Conservation (phyloP, 1,140 invertebrate genomes). For the Drosophila nigrodunni region DNA sequence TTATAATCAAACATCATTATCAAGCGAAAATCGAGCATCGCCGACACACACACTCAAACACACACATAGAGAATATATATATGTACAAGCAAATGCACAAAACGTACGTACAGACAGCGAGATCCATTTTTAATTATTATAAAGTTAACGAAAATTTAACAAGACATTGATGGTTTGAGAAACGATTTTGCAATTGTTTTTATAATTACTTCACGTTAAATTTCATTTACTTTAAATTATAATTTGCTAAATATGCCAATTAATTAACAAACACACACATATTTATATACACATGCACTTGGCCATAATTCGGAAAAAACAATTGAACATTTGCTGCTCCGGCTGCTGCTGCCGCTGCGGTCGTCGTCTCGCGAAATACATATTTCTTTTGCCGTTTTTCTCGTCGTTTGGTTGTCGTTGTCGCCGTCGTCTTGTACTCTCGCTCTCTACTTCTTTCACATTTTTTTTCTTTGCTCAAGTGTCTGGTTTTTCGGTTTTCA, state of each 20-base stretch:
- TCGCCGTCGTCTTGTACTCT: conserved; percentile 58
- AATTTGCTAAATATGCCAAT: conserved; percentile 57
- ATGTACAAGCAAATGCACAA: conserved; percentile 42
- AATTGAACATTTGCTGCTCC: conserved; percentile 76
- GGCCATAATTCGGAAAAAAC: conserved; percentile 64
- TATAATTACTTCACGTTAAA: conserved; percentile 36
- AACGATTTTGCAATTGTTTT: conserved; percentile 24
- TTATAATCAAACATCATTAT: conserved; percentile 55
- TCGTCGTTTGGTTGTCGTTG: conserved; percentile 72
- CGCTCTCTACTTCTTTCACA: conserved; percentile 81
- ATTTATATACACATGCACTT: conserved; percentile 61
- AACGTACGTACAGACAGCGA: conserved; percentile 34
- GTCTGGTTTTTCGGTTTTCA: conserved; percentile 55
- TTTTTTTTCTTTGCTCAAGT: conserved; percentile 81
- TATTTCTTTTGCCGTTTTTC: conserved; percentile 80
- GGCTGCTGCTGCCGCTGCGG: conserved; percentile 52
- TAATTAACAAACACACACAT: conserved; percentile 62
- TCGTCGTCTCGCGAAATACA: conserved; percentile 82
- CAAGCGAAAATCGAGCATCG: conserved; percentile 53
- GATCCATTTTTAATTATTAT: conserved; percentile 74
- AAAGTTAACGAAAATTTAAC: conserved; percentile 54
- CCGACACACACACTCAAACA: conserved; percentile 19
- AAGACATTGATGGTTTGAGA: conserved; percentile 24
- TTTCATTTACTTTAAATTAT: conserved; percentile 40
- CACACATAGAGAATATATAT: conserved; percentile 25